Percentiles rank a stretch among this genome's conserved stretches.
Evolutionary conservation across 2,888 invertebrate genomes (phyloP).

Genomic region (Dioctria rufipes): DNA sequence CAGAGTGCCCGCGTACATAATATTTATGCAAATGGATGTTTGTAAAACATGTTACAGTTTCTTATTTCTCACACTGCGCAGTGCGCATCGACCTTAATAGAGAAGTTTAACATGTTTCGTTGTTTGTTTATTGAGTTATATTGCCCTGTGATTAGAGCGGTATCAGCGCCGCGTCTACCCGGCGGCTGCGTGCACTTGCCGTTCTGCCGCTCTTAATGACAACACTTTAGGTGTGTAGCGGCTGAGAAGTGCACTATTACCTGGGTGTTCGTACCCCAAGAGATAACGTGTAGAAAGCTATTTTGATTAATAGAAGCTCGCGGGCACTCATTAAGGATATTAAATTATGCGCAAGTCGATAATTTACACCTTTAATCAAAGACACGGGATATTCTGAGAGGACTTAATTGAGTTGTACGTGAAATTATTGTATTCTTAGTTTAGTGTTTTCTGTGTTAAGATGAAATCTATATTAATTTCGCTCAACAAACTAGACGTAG

Average conservation of each 20-base stretch:
- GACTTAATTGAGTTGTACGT: too few relatives aligned
- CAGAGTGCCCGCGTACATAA: conserved; percentile 57
- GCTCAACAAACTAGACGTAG: too few relatives aligned
- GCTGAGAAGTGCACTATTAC: not conserved
- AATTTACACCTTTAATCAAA: conserved; percentile 43
- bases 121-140: conserved; percentile 53
- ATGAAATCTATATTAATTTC: too few relatives aligned
- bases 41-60: conserved; percentile 59
- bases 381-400: not conserved
- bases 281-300: conserved; percentile 36
- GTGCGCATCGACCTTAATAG: conserved; percentile 53
- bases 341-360: conserved; percentile 33
- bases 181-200: conserved; percentile 10
- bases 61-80: conserved; percentile 58
- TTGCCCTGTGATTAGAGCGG: conserved; percentile 50
- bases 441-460: too few relatives aligned
- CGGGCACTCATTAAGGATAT: conserved; percentile 32
- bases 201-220: conserved; percentile 11
- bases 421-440: too few relatives aligned
- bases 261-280: conserved; percentile 30
- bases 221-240: conserved; percentile 33
- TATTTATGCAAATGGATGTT: conserved; percentile 59
- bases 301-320: conserved; percentile 42
- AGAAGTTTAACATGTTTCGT: conserved; percentile 49
- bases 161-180: conserved; percentile 9